Conservation (phyloP, 2,888 invertebrate genomes). For the Ormyrus rosae region DNA sequence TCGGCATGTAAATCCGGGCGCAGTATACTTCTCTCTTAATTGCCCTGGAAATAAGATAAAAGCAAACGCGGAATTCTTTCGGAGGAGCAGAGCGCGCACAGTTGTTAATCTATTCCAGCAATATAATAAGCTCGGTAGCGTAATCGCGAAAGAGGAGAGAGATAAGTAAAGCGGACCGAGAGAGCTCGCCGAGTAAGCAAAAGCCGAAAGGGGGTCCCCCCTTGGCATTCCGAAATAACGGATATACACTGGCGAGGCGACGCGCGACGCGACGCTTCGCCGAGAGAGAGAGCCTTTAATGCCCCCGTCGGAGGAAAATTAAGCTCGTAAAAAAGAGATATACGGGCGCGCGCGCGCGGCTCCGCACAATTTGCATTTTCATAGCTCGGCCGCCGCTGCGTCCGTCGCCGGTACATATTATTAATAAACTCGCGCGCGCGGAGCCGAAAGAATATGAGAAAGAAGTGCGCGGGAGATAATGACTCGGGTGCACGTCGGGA, state of each 20-base stretch:
- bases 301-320: conserved; percentile 61
- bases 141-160: not conserved
- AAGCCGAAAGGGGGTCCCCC: conserved; percentile 18
- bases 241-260: conserved; percentile 16
- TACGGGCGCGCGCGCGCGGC: conserved; percentile 57
- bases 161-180: conserved; percentile 1
- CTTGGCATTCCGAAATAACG: conserved; percentile 42
- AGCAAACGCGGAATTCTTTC: too few species aligned
- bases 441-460: conserved; percentile 36
- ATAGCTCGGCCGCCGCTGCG: conserved; percentile 50
- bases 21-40: too few species aligned
- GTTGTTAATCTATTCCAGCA: too few species aligned
- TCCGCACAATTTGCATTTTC: conserved; percentile 63
- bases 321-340: conserved; percentile 64
- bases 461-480: conserved; percentile 37
- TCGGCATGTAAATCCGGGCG: too few species aligned
- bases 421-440: conserved; percentile 50
- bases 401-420: conserved; percentile 25
- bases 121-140: too few species aligned
- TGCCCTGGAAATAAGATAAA: not conserved
- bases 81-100: too few species aligned
- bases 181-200: conserved; percentile 4
- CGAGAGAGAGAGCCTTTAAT: conserved; percentile 53
- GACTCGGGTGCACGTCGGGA: not conserved
- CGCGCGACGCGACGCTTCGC: conserved; percentile 33